Evolutionary conservation across 2,888 invertebrate genomes (phyloP).

Genomic region (Xiphydria camelus): DNA sequence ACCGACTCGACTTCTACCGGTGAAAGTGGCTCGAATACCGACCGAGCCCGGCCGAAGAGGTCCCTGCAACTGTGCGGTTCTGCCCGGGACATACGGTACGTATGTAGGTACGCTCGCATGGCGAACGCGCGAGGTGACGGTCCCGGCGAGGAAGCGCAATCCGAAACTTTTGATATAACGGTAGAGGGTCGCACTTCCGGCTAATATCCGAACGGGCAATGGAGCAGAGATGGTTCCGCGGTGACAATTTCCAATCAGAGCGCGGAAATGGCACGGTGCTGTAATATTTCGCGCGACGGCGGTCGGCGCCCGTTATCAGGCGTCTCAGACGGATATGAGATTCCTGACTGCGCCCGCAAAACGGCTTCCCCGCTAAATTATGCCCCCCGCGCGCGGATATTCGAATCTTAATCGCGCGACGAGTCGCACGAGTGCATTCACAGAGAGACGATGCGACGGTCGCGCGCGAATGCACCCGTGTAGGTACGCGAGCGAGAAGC

Average conservation of each 20-base stretch:
- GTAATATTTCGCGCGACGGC: slow-evolving; percentile 43
- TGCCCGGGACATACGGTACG: no score
- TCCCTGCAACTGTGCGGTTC: no score
- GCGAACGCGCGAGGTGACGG: no score
- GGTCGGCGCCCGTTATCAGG: slow-evolving; percentile 37
- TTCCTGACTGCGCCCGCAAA: slow-evolving; percentile 40
- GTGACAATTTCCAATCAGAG: slow-evolving; percentile 54
- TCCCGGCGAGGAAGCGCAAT: slow-evolving; percentile 47
- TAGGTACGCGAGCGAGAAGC: background rate
- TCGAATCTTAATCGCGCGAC: slow-evolving; percentile 39
- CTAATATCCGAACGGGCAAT: slow-evolving; percentile 49
- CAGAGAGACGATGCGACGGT: no score
- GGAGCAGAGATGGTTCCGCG: slow-evolving; percentile 47
- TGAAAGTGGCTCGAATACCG: no score
- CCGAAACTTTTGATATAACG: slow-evolving; percentile 45
- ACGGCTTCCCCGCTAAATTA: slow-evolving; percentile 44
- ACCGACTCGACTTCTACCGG: no score
- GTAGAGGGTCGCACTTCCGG: slow-evolving; percentile 36
- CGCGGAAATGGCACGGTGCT: slow-evolving; percentile 46
- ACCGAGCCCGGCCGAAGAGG: no score
- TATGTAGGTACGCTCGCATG: no score
- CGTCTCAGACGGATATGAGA: slow-evolving; percentile 54
- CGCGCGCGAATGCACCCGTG: no score
- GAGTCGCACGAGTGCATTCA: no score
- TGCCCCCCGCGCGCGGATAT: slow-evolving; percentile 35